A percentile compares a stretch with the other conserved stretches of the same genome.
Conservation (phyloP, 2,888 invertebrate genomes). For the Cephus rjabovi region DNA sequence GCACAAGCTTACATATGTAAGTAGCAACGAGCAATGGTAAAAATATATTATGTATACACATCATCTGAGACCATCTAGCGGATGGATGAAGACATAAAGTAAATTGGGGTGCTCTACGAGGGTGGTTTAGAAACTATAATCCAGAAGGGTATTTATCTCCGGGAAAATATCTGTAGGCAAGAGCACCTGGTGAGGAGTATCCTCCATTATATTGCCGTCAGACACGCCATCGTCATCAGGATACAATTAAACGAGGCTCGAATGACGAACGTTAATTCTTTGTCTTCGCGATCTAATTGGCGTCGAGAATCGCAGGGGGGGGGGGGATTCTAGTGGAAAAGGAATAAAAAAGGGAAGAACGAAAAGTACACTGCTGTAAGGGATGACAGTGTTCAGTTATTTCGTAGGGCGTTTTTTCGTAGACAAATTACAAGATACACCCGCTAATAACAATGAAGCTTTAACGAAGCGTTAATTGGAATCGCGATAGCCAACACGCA, state of each 20-base stretch:
- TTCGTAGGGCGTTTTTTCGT: background rate
- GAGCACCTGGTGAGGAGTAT: background rate
- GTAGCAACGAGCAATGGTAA: background rate
- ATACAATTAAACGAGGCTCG: background rate
- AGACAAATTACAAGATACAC: slow-evolving; percentile 1
- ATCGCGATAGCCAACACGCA: slow-evolving; percentile 17
- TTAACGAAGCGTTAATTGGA: slow-evolving; percentile 18
- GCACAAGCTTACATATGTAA: background rate
- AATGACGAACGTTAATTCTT: slow-evolving; percentile 1
- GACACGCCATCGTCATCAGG: slow-evolving; percentile 6
- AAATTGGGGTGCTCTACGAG: background rate
- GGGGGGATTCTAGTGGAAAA: background rate
- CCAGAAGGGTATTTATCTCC: slow-evolving; percentile 6
- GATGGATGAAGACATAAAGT: background rate
- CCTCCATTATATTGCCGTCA: slow-evolving; percentile 1
- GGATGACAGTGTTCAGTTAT: background rate
- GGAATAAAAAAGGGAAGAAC: background rate
- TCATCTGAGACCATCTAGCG: background rate
- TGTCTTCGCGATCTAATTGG: background rate
- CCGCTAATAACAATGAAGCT: background rate
- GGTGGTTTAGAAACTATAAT: background rate
- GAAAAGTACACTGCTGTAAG: background rate
- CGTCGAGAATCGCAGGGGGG: background rate
- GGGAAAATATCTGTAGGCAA: slow-evolving; percentile 1
- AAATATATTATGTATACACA: background rate